Base-by-base conservation (phyloP, 1,140 invertebrate genomes). In the Dendroctonus ponderosae region DNA sequence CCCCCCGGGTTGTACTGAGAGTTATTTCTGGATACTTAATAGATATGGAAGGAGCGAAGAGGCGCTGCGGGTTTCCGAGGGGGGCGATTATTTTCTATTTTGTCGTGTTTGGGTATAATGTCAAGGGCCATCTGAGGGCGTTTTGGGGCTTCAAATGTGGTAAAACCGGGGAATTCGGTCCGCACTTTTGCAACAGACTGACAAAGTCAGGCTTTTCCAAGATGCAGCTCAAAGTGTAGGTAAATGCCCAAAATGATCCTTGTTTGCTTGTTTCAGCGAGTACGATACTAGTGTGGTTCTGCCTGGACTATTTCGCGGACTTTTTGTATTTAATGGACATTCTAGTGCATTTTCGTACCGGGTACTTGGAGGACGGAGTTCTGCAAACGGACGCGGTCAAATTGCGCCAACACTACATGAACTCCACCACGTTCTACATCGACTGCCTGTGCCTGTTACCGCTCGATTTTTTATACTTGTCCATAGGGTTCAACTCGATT, bases 361-460 rank as follows among this genome's bases (percentile, higher is more conserved):
- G 96, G 49, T 98, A 97, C 78, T 82, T 97, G 67, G 94, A 97
- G 80, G 95, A 97, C 79, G 94, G 94, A 58, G 96, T 99, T 15
- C 83, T 99, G 64, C 96, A 98, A 80, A 98, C 96, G 39, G 95
- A 98, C 81, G 86, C 93, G 26, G 87, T 87, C 4, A 97, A 97
- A 80, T 81, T 99, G 63, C 86, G 96, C 57, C 91, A 94, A 72
- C 95, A 98, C 80, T 99, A 99, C 81, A 97, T 97, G 90, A 98
- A 98, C 84, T 96, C 94, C 70, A 98, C 96, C 58, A 94, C 91
- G 51, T 99, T 99, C 84, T 98, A 99, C 85, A 94, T 98, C 80
- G 97, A 99, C 85, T 97, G 94, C 82, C 85, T 99, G 78, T 98
- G 96, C 85, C 86, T 98, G 76, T 83, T 99, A 76, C 97, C 97